Evolutionary conservation across 2,888 invertebrate genomes (phyloP).

Genomic region (Clunio marinus): DNA sequence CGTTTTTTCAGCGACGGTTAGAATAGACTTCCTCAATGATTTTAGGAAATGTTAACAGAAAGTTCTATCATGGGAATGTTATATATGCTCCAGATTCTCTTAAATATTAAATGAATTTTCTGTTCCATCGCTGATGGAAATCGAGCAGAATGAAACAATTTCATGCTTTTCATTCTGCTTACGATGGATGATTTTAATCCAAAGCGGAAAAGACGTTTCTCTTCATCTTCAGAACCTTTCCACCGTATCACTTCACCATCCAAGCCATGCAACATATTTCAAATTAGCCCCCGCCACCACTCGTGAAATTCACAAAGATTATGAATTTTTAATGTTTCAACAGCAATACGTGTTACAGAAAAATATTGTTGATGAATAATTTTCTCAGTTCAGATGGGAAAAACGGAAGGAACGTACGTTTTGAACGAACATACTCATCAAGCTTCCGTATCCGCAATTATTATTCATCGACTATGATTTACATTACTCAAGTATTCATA

Average conservation of each 20-base stretch:
- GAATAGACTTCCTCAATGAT: too few species aligned
- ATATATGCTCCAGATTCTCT: not conserved
- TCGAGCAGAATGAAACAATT: not conserved
- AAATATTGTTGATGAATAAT: conserved; percentile 29
- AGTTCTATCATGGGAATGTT: too few species aligned
- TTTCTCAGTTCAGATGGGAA: not conserved
- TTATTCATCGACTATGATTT: conserved; percentile 37
- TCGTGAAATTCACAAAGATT: conserved; percentile 14
- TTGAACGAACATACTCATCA: not conserved
- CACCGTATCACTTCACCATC: not conserved
- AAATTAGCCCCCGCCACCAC: not conserved
- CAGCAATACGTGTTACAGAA: conserved; percentile 26
- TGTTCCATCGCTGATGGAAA: not conserved
- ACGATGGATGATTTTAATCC: not conserved
- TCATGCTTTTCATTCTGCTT: not conserved
- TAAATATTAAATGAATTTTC: not conserved
- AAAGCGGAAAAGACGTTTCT: not conserved
- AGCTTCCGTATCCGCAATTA: conserved; percentile 36
- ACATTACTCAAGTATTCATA: conserved; percentile 37
- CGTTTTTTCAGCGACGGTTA: too few species aligned
- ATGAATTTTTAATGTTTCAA: conserved; percentile 32
- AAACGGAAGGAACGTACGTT: not conserved
- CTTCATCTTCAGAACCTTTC: not conserved
- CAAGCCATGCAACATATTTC: not conserved
- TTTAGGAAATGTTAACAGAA: too few species aligned